Base-by-base conservation (phyloP, 2,113 vertebrate genomes). In the Brachypodius melanocephalos region DNA sequence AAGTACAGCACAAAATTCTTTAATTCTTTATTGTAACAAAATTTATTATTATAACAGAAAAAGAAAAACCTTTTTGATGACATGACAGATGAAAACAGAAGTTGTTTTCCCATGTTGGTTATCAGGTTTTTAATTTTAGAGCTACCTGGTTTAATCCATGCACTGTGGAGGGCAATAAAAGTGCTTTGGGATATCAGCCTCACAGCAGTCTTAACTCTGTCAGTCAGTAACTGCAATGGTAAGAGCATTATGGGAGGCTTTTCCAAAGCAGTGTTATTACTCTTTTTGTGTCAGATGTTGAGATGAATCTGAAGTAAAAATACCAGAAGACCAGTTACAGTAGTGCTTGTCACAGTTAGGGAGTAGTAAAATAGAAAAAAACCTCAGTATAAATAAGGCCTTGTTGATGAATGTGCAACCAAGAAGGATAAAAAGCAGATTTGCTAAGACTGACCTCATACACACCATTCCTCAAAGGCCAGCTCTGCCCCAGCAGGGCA, bases 361-460 rank as follows among this genome's bases (percentile, higher is more conserved):
- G 40, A 86, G 51, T 28, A 90, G 65, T 88, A 88, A 93, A 83
- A 92, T 14, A 73, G 36, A 49, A 54, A 55, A 22, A 20, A 52
- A 59, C 0, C 28, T 74, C 48, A 26, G 45, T 61, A 88, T 92
- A 92, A 95, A 80, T 89, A 92, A 88, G 36, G 68, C 76, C 76
- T 95, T 95, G 80, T 93, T 95, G 83, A 55, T 88, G n/a, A 71
- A 96, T 95, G 48, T 77, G 88, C 17, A 6, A 89, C 90, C 89
- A 45, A 76, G 65, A 77, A 83, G 65, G 76, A 71, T 61, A 84
- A 93, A 93, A 84, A 89, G 72, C 90, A 94, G 79, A 93, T 96
- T 90, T 94, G 88, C 90, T 95, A 90, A 58, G 79, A 62, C 26
- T 88, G 94, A 92, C 88, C 92, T 94, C 83, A 48, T 51, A 54